phyloP scores from a whole-genome alignment of 1,140 invertebrate genomes.

The Sipha flava region DNA sequence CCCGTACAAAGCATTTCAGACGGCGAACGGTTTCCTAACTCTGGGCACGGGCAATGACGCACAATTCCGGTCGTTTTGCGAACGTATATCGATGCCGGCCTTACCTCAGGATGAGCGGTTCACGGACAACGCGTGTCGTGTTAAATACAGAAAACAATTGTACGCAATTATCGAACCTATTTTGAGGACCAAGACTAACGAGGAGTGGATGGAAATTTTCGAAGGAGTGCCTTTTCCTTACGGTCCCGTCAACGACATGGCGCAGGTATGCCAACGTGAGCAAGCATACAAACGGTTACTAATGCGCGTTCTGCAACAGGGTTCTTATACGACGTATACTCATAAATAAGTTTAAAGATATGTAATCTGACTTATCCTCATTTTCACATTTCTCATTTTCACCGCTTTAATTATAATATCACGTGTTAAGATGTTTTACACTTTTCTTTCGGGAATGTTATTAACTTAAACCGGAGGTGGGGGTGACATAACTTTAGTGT shows the following conservation, averaged over 20 bases:
- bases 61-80: conserved; percentile 65
- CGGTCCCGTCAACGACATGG: conserved; percentile 80
- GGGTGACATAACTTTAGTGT: too few species aligned
- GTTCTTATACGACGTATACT: too few species aligned
- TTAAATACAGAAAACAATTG: conserved; percentile 64
- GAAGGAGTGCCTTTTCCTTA: conserved; percentile 70
- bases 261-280: conserved; percentile 49
- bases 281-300: too few species aligned
- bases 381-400: too few species aligned
- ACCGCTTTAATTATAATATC: too few species aligned
- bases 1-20: conserved; percentile 82
- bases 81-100: conserved; percentile 53
- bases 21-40: conserved; percentile 72
- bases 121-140: conserved; percentile 61
- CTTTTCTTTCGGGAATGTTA: too few species aligned
- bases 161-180: conserved; percentile 53
- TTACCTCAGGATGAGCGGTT: conserved; percentile 58
- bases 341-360: too few species aligned
- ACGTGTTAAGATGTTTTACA: too few species aligned
- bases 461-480: too few species aligned
- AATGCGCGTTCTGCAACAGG: too few species aligned
- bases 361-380: too few species aligned
- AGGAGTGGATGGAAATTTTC: conserved; percentile 69
- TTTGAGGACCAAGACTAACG: conserved; percentile 59
- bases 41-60: conserved; percentile 72